Conservation (phyloP, 2,888 invertebrate species). For the Celastrina argiolus region DNA sequence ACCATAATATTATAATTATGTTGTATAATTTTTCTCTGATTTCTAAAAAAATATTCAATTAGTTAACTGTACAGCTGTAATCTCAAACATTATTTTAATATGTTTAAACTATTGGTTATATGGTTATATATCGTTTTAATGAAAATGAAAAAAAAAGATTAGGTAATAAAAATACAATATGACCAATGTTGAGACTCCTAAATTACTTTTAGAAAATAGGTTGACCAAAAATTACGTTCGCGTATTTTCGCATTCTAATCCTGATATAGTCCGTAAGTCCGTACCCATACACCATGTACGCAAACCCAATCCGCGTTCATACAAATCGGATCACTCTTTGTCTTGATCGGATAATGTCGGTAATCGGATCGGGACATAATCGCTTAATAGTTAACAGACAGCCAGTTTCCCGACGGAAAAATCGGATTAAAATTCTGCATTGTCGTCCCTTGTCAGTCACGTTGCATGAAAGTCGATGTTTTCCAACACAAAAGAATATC, state of each 20-base stretch:
- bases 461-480: constrained; percentile 39
- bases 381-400: constrained; percentile 32
- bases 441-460: constrained; percentile 45
- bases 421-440: constrained; percentile 44
- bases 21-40: too few relatives aligned
- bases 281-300: not conserved
- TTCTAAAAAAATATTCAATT: too few relatives aligned
- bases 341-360: constrained; percentile 6
- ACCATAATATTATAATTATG: too few relatives aligned
- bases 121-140: too few relatives aligned
- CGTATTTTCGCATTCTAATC: constrained; percentile 1
- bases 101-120: too few relatives aligned
- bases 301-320: constrained; percentile 2
- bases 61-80: too few relatives aligned
- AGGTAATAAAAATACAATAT: too few relatives aligned
- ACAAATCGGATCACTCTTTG: constrained; percentile 13
- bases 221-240: not conserved
- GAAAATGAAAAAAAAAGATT: too few relatives aligned
- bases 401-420: constrained; percentile 46
- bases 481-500: constrained; percentile 25
- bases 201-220: not conserved
- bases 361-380: constrained; percentile 12
- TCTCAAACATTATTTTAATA: too few relatives aligned
- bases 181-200: too few relatives aligned
- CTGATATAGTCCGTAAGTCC: not conserved